Conservation (phyloP, 1,140 invertebrate genomes). For the Drosophila bocki region DNA sequence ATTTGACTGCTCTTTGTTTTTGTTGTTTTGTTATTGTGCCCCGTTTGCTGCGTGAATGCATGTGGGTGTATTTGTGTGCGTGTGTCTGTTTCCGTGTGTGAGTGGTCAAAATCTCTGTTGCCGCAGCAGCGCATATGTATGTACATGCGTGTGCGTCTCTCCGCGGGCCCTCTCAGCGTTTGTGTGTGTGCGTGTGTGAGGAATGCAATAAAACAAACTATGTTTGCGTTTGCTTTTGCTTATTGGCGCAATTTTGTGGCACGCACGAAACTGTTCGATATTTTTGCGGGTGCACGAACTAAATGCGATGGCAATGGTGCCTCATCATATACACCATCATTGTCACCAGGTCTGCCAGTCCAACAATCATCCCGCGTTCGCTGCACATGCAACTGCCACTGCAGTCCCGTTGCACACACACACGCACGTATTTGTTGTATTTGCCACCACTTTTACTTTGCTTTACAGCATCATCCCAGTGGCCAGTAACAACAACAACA, state of each 20-base stretch:
- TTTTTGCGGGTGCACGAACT: conserved; percentile 25
- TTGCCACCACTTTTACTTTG: conserved; percentile 45
- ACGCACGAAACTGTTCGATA: conserved; percentile 58
- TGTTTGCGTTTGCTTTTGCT: conserved; percentile 65
- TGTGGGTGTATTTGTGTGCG: conserved; percentile 40
- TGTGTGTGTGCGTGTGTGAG: conserved; percentile 46
- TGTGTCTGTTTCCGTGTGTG: conserved; percentile 20
- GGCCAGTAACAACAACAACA: conserved; percentile 29
- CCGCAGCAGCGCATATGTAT: conserved; percentile 51
- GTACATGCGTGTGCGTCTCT: conserved; percentile 32
- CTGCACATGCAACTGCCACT: conserved; percentile 21
- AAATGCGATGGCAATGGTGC: conserved; percentile 12
- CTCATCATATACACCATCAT: conserved; percentile 12
- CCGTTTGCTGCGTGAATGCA: conserved; percentile 70
- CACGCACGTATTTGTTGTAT: conserved; percentile 28
- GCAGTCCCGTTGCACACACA: conserved; percentile 43
- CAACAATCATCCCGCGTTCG: conserved; percentile 18
- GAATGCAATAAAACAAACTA: conserved; percentile 44
- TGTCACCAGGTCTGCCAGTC: conserved; percentile 4
- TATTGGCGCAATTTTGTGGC: conserved; percentile 81
- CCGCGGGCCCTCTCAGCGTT: conserved; percentile 7
- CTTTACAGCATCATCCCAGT: conserved; percentile 32
- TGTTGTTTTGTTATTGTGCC: conserved; percentile 51
- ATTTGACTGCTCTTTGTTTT: conserved; percentile 64
- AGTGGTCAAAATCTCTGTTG: conserved; percentile 74